phyloP scores from a whole-genome alignment of 2,797 vertebrate species.

The Hypotaenidia okinawae region DNA sequence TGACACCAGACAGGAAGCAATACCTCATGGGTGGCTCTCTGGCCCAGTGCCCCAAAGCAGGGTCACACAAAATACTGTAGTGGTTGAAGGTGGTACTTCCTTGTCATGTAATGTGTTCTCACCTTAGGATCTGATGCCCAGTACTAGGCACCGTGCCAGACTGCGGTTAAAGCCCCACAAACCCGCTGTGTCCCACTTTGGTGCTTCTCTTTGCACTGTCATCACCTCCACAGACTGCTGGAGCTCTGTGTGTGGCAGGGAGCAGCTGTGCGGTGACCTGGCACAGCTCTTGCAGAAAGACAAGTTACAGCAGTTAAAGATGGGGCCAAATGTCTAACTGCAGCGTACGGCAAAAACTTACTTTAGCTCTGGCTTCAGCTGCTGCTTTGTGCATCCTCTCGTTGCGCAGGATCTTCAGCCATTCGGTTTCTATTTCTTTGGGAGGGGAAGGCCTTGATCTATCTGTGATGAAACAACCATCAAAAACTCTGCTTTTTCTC shows the following conservation, averaged over 20 bases:
- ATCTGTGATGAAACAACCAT: slow-evolving; percentile 80
- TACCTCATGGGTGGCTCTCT: background rate
- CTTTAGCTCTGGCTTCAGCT: slow-evolving; percentile 78
- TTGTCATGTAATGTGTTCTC: background rate
- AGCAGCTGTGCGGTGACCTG: background rate
- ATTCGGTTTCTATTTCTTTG: slow-evolving; percentile 82
- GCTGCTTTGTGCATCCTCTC: slow-evolving; percentile 78
- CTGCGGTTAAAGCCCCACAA: background rate
- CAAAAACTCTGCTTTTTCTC: slow-evolving; percentile 83
- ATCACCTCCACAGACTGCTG: background rate
- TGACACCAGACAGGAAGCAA: background rate
- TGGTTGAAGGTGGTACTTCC: background rate
- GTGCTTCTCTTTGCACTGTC: background rate
- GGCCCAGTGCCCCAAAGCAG: background rate
- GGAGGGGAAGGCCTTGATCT: slow-evolving; percentile 85
- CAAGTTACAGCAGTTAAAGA: background rate
- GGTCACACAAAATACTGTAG: background rate
- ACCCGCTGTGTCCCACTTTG: background rate
- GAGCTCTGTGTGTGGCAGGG: background rate
- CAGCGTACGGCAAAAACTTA: slow-evolving; percentile 46
- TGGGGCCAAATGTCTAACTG: background rate
- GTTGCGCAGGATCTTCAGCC: slow-evolving; percentile 79
- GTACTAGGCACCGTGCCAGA: background rate
- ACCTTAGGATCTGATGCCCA: background rate
- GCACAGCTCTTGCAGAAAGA: background rate